Evolutionary conservation across 2,113 vertebrate species (phyloP).

Genomic region (Ascaphus truei): DNA sequence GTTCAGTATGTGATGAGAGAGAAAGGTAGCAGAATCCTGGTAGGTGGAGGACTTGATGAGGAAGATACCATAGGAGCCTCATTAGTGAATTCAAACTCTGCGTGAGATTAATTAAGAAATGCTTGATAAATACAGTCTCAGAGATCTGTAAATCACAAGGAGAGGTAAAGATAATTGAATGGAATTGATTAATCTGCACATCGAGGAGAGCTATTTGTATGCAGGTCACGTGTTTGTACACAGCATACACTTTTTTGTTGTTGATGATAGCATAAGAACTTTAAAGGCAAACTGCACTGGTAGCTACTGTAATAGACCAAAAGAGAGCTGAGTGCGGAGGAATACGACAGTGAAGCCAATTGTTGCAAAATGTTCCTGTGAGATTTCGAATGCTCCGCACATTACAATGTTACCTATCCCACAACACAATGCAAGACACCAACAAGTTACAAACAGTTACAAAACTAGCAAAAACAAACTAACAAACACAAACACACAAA

Average conservation of each 20-base stretch:
- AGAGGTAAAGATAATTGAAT: constrained; percentile 48
- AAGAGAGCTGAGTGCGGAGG: no score
- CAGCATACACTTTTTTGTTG: not conserved
- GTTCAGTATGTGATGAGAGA: not conserved
- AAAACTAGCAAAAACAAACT: no score
- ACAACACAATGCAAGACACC: no score
- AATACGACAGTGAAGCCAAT: no score
- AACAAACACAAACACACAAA: no score
- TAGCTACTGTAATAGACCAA: not conserved
- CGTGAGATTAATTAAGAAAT: constrained; percentile 66
- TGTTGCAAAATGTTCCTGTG: no score
- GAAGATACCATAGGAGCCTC: constrained; percentile 53
- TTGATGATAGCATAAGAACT: not conserved
- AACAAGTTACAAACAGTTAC: no score
- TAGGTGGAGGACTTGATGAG: constrained; percentile 31
- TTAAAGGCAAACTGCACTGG: not conserved
- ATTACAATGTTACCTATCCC: no score
- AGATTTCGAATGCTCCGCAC: no score
- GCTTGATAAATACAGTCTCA: constrained; percentile 60
- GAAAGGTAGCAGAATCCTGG: constrained; percentile 15
- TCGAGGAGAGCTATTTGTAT: constrained; percentile 21
- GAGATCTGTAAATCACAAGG: constrained; percentile 60
- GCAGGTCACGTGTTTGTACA: not conserved
- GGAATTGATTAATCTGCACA: constrained; percentile 42
- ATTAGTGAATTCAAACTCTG: constrained; percentile 54